A percentile compares a stretch with the other conserved stretches of the same genome.
These are phyloP conservation scores for Cinara cedri DNA, from an alignment of 2,888 invertebrate species.

Conservation along the genomic window DNA sequence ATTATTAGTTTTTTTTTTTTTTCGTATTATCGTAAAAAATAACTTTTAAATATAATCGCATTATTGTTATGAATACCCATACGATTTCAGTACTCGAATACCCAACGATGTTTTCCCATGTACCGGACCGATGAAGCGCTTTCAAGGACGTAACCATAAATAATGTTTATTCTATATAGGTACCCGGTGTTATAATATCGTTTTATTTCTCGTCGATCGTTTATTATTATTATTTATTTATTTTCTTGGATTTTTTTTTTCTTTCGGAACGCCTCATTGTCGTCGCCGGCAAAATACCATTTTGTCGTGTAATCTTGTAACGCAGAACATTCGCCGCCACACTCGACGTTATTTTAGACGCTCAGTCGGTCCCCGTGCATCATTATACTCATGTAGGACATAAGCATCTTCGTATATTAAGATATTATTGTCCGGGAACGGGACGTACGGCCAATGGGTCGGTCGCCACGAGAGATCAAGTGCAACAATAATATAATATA, in stretches of 20 bases:
- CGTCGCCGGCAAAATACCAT: constrained; percentile 26
- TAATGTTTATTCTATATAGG: too few relatives aligned
- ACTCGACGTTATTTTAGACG: not conserved
- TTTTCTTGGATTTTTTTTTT: too few relatives aligned
- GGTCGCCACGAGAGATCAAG: constrained; percentile 23
- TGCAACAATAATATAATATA: not conserved
- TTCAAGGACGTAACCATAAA: constrained; percentile 40
- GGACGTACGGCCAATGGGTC: constrained; percentile 24
- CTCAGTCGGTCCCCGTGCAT: not conserved
- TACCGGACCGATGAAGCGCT: constrained; percentile 4
- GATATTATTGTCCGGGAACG: not conserved
- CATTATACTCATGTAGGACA: too few relatives aligned
- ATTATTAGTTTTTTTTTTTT: too few relatives aligned
- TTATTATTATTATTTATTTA: not conserved
- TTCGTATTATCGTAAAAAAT: too few relatives aligned
- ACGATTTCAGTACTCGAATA: not conserved
- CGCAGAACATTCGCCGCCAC: not conserved
- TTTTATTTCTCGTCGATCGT: too few relatives aligned
- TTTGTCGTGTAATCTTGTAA: constrained; percentile 18
- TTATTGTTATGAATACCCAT: too few relatives aligned
- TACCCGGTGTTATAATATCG: too few relatives aligned
- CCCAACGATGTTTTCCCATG: not conserved
- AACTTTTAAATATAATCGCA: constrained; percentile 7
- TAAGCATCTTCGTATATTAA: too few relatives aligned
- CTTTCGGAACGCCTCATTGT: not conserved